A percentile compares a stretch with the other conserved stretches of the same genome.
Evolutionary conservation across 92 coral and sea anemone genomes (phyloP).

Genomic region (Palythoa caribaeorum): DNA sequence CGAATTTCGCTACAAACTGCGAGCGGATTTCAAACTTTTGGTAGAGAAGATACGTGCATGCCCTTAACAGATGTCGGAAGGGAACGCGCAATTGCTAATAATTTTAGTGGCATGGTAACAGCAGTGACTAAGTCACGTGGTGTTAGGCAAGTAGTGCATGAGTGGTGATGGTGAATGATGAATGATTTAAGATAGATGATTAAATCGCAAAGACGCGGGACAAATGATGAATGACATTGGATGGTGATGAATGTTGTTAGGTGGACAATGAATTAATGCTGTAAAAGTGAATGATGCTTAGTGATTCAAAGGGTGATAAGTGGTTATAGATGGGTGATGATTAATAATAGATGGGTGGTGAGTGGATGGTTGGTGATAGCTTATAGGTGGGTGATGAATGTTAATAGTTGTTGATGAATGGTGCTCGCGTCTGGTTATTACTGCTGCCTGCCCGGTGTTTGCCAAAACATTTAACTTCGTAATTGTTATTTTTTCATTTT

Average conservation of each 20-base stretch:
- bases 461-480: not conserved
- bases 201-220: not conserved
- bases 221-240: not conserved
- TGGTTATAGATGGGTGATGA: not conserved
- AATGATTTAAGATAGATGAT: not conserved
- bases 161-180: not conserved
- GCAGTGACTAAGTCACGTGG: not conserved
- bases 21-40: not conserved
- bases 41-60: no score
- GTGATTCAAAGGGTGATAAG: not conserved
- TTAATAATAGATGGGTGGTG: not conserved
- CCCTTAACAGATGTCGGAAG: no score
- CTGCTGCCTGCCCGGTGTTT: conserved; percentile 54
- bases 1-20: not conserved
- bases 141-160: not conserved
- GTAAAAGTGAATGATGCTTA: not conserved
- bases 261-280: not conserved
- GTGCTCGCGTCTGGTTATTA: not conserved
- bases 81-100: not conserved
- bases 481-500: not conserved
- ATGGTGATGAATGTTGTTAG: not conserved
- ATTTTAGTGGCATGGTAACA: not conserved
- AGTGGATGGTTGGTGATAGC: no score
- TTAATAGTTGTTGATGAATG: not conserved
- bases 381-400: not conserved